A percentile compares a stretch with the other conserved stretches of the same genome.
phyloP scores from a whole-genome alignment of 2,888 invertebrate genomes.

The Melikaiella ostensackeni region DNA sequence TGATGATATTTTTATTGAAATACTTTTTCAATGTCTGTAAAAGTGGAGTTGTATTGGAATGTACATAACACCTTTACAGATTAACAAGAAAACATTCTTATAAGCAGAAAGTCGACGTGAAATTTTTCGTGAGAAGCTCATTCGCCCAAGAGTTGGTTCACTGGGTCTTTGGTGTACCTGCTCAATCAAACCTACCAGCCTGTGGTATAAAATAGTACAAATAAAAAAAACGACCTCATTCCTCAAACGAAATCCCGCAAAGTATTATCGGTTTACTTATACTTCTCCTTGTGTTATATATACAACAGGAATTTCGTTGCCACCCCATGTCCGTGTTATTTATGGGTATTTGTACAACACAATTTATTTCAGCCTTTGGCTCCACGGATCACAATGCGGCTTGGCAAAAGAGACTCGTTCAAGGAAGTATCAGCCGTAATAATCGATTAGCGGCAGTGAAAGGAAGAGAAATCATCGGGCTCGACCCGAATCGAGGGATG shows the following conservation, averaged over 20 bases:
- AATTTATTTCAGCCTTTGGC: constrained; percentile 59
- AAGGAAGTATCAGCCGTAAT: constrained; percentile 61
- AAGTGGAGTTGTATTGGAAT: too few species aligned
- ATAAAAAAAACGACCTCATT: constrained; percentile 23
- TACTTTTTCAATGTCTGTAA: too few species aligned
- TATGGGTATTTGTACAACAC: constrained; percentile 62
- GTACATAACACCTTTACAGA: too few species aligned
- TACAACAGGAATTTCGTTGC: constrained; percentile 14
- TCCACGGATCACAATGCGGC: constrained; percentile 48
- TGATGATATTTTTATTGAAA: too few species aligned
- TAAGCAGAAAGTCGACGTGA: too few species aligned
- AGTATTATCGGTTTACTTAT: constrained; percentile 29
- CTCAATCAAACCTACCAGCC: constrained; percentile 23
- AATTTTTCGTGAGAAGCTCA: not conserved
- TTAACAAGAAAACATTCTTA: too few species aligned
- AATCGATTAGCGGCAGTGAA: constrained; percentile 68
- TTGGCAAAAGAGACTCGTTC: constrained; percentile 41
- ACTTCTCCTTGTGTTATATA: not conserved
- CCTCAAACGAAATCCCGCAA: constrained; percentile 16
- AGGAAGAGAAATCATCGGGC: constrained; percentile 62
- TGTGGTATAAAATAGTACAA: not conserved
- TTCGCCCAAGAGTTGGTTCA: not conserved
- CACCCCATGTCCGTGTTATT: constrained; percentile 29
- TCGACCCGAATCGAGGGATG: constrained; percentile 41
- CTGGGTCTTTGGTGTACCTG: not conserved